Evolutionary conservation across 2,888 invertebrate species (phyloP).

Genomic region (Drosophila histrio): DNA sequence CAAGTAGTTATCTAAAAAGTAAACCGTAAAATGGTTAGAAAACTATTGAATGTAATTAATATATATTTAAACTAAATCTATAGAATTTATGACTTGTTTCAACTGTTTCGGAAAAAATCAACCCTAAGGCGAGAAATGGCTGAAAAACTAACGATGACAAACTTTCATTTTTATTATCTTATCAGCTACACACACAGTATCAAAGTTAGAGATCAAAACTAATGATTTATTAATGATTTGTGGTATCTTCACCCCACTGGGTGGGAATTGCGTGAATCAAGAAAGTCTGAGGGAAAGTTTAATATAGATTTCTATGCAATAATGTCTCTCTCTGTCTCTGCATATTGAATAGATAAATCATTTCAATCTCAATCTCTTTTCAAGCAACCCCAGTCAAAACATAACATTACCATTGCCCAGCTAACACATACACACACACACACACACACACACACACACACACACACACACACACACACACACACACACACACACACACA

Average conservation of each 20-base stretch:
- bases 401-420: neutral
- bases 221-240: neutral
- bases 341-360: constrained; percentile 46
- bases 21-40: too few species aligned
- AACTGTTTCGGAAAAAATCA: too few species aligned
- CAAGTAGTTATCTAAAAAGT: too few species aligned
- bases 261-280: neutral
- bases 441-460: too few species aligned
- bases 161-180: neutral
- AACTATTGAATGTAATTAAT: too few species aligned
- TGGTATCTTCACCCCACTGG: neutral
- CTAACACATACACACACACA: neutral
- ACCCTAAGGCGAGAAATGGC: too few species aligned
- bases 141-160: neutral
- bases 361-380: constrained; percentile 22
- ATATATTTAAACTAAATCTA: too few species aligned
- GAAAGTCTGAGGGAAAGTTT: neutral
- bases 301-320: neutral
- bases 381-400: constrained; percentile 21
- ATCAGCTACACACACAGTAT: neutral
- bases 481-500: neutral
- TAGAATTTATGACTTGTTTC: too few species aligned
- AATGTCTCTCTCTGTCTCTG: constrained; percentile 2
- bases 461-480: neutral
- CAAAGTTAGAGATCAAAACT: neutral